Conservation (phyloP, 2,113 vertebrate species). For the Epinephelus cyanopodus region DNA sequence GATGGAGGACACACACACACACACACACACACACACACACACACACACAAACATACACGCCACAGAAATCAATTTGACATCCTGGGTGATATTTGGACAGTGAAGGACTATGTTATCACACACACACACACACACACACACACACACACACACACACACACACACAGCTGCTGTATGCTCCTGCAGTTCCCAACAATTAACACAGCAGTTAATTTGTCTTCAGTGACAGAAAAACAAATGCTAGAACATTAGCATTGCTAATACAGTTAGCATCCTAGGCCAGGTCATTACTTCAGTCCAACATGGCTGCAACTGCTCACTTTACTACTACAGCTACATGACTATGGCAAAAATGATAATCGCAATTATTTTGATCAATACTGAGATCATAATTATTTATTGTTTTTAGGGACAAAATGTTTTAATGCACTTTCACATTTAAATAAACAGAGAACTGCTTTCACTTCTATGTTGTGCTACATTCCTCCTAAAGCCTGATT, state of each 20-base stretch:
- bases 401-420: too few species aligned
- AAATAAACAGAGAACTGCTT: too few species aligned
- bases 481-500: too few species aligned
- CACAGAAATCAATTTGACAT: constrained; percentile 51
- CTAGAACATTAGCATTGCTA: constrained; percentile 13
- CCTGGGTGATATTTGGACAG: constrained; percentile 26
- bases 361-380: too few species aligned
- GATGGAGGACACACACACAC: constrained; percentile 68
- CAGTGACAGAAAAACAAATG: constrained; percentile 67
- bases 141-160: constrained; percentile 16
- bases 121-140: constrained; percentile 27
- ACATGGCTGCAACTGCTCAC: too few species aligned
- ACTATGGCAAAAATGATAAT: too few species aligned
- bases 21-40: constrained; percentile 14
- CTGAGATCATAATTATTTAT: too few species aligned
- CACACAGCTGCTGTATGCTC: constrained; percentile 24
- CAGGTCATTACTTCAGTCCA: background rate
- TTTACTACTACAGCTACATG: too few species aligned
- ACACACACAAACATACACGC: background rate
- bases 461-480: too few species aligned
- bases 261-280: background rate
- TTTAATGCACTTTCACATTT: too few species aligned
- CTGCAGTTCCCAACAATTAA: constrained; percentile 59
- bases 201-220: constrained; percentile 66
- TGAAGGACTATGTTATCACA: background rate